Conservation (phyloP, 2,113 vertebrate species). For the Callaeas wilsoni region DNA sequence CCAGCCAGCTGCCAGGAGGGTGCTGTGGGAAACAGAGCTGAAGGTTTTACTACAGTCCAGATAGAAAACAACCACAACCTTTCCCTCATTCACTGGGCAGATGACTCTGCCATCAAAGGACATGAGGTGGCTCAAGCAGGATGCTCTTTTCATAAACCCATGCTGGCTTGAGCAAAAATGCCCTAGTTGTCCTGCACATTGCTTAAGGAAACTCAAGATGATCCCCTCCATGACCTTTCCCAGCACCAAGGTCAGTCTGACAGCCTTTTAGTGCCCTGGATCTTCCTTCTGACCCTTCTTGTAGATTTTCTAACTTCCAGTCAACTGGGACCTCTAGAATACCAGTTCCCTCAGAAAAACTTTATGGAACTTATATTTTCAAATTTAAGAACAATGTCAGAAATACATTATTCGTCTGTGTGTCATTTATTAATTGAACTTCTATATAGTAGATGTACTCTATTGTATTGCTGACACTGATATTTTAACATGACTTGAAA, state of each 20-base stretch:
- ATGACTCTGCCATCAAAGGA: not conserved
- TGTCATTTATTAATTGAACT: not conserved
- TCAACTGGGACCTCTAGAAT: not conserved
- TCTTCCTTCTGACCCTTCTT: not conserved
- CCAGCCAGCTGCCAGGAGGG: not conserved
- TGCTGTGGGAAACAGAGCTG: not conserved
- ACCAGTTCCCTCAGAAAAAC: not conserved
- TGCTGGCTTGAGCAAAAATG: not conserved
- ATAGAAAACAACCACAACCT: not conserved
- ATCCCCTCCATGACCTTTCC: not conserved
- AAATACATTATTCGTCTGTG: not conserved
- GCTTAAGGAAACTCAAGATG: not conserved
- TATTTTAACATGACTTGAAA: conserved; percentile 6
- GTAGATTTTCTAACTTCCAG: not conserved
- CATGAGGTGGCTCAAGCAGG: not conserved
- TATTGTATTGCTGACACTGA: not conserved
- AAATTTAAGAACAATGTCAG: not conserved
- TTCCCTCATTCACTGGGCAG: not conserved
- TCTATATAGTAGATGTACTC: not conserved
- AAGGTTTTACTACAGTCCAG: not conserved
- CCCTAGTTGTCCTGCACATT: not conserved
- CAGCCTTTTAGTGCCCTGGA: not conserved
- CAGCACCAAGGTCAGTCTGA: not conserved
- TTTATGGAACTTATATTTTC: not conserved
- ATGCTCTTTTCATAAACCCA: not conserved